Evolutionary conservation across 2,797 vertebrate species (phyloP).

Genomic region (Danio tinwini): DNA sequence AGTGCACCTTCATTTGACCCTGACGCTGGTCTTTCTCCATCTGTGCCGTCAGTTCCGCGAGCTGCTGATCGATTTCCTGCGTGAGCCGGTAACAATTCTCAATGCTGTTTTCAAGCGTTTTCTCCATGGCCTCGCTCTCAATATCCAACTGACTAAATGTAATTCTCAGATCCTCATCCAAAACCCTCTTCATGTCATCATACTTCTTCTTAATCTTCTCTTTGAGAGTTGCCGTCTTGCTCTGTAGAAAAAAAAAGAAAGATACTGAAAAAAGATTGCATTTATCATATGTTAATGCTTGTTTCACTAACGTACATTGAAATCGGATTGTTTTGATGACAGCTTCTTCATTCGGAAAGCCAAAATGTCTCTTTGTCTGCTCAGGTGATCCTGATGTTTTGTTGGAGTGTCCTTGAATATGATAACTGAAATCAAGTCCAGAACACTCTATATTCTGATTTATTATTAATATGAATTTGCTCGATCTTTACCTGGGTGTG

Average conservation of each 20-base stretch:
- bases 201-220: slow-evolving; percentile 75
- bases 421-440: slow-evolving; percentile 10
- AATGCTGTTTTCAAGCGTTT: slow-evolving; percentile 72
- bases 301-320: slow-evolving; percentile 67
- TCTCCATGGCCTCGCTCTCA: slow-evolving; percentile 76
- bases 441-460: not conserved
- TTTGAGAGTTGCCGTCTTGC: slow-evolving; percentile 72
- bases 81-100: slow-evolving; percentile 76
- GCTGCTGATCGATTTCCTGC: slow-evolving; percentile 78
- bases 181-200: slow-evolving; percentile 74
- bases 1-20: slow-evolving; percentile 49
- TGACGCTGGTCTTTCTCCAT: slow-evolving; percentile 51
- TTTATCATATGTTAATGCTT: slow-evolving; percentile 57
- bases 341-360: slow-evolving; percentile 78
- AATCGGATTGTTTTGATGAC: slow-evolving; percentile 74
- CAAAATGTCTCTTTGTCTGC: slow-evolving; percentile 75
- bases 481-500: slow-evolving; percentile 57
- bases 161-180: slow-evolving; percentile 77
- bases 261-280: not conserved
- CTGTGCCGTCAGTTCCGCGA: slow-evolving; percentile 65
- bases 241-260: slow-evolving; percentile 61
- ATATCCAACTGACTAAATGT: slow-evolving; percentile 78
- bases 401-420: slow-evolving; percentile 69
- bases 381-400: slow-evolving; percentile 71
- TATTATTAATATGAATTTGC: not conserved